Base-by-base conservation (phyloP, 2,113 vertebrate species). In the Cryptomyrus ogoouensis region DNA sequence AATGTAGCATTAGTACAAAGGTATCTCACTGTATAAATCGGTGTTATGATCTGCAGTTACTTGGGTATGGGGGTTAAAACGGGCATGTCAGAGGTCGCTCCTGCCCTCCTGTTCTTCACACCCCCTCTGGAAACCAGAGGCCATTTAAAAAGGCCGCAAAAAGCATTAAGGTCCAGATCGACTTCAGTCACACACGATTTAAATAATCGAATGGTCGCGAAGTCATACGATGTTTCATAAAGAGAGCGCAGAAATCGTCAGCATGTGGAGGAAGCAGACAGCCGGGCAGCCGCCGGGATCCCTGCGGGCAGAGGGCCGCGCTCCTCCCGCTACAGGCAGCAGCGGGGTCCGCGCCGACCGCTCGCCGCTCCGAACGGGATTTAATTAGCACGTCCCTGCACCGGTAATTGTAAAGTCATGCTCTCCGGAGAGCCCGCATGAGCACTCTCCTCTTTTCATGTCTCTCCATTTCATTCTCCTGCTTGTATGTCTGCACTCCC, bases 321-420 rank as follows among this genome's bases (percentile, higher is more conserved):
- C 27, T 21, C 10, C 84, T 50, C 56, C 6, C 6, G 21, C 56
- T 9, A n/a, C 56, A 62, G 1, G 24, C 56, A 62, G 49, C n/a
- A 24, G 47, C 24, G 21, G 24, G 44, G 84, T 86, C 46, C 42
- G 15, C 12, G 46, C n/a, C 35, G n/a, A 35, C 50, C 31, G 31
- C 85, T 49, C 85, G 31, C 85, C 50, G 47, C 27, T 56, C n/a
- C 35, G 9, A 47, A 84, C 9, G 83, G 44, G 8, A 84, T 84
- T 87, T 35, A 39, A 52, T 87, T 87, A 53, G 49, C 56, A 46
- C 31, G 8, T 42, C 8, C 70, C 24, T 9, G 39, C 50, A 10
- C 85, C 66, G 42, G 83, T 87, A 53, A 87, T 53, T 53, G 49
- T 53, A 87, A 53, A 87, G 85, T 53, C 27, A 53, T 35, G 49